Conservation (phyloP, 2,888 invertebrate genomes). For the Amphipoea oculea region DNA sequence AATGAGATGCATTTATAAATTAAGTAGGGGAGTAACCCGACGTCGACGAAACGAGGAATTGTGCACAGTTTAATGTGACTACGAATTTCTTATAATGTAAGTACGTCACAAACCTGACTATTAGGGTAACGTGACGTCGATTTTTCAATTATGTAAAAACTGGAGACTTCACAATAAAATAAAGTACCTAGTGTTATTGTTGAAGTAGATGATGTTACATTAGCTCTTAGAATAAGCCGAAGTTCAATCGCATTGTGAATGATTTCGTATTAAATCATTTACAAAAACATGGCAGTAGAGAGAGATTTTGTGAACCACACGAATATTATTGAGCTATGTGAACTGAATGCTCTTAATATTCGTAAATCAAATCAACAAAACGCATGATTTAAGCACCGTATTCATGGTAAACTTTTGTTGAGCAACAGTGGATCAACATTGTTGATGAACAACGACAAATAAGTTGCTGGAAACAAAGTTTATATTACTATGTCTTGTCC, state of each 20-base stretch:
- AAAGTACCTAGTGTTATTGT: slow-evolving; percentile 80
- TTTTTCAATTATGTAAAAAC: slow-evolving; percentile 82
- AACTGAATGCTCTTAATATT: slow-evolving; percentile 51
- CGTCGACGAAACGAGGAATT: slow-evolving; percentile 85
- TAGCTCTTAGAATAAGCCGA: slow-evolving; percentile 79
- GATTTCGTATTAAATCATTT: slow-evolving; percentile 59
- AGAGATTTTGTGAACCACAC: slow-evolving; percentile 42
- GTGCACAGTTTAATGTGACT: slow-evolving; percentile 84
- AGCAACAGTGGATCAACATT: neutral
- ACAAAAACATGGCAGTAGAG: slow-evolving; percentile 32
- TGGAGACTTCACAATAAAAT: slow-evolving; percentile 80
- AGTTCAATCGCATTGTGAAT: slow-evolving; percentile 63
- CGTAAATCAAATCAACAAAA: slow-evolving; percentile 36
- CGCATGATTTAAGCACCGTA: slow-evolving; percentile 2
- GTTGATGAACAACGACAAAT: neutral
- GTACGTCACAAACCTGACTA: slow-evolving; percentile 74
- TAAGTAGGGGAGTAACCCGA: slow-evolving; percentile 68
- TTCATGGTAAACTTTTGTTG: neutral
- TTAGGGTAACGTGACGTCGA: slow-evolving; percentile 70
- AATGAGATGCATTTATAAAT: slow-evolving; percentile 67
- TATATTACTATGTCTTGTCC: neutral
- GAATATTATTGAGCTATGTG: slow-evolving; percentile 45
- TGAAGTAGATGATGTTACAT: slow-evolving; percentile 84
- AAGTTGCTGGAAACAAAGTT: neutral
- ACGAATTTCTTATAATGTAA: slow-evolving; percentile 83